Percentiles rank a stretch among this genome's conserved stretches.
Conservation (phyloP, 2,888 invertebrate genomes). For the Orthosia gothica region DNA sequence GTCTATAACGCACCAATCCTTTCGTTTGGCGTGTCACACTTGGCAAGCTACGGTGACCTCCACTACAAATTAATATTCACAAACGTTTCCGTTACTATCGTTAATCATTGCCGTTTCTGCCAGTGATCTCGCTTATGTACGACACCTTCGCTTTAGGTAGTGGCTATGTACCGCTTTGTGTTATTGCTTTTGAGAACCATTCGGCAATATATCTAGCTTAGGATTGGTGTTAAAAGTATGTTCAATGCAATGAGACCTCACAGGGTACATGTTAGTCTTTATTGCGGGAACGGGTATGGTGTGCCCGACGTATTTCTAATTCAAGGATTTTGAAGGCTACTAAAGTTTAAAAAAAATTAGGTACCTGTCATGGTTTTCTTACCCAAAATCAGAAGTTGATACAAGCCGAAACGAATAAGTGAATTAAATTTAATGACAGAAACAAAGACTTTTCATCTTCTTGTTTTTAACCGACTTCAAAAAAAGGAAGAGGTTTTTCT, state of each 20-base stretch:
- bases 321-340: background rate
- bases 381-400: background rate
- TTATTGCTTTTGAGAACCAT: constrained; percentile 42
- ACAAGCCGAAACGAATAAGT: too few species aligned
- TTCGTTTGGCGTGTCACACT: constrained; percentile 90
- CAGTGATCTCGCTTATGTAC: constrained; percentile 76
- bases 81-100: constrained; percentile 89
- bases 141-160: constrained; percentile 61
- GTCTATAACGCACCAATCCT: constrained; percentile 89
- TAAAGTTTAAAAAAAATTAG: background rate
- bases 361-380: background rate
- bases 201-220: constrained; percentile 13
- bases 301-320: background rate
- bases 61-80: constrained; percentile 91
- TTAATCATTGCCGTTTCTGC: constrained; percentile 88
- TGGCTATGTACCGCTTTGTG: constrained; percentile 46
- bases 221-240: background rate
- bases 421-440: background rate
- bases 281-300: background rate
- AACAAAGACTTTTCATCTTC: background rate
- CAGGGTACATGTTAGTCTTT: background rate
- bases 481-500: too few species aligned
- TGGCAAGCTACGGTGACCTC: constrained; percentile 88
- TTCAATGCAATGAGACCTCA: background rate
- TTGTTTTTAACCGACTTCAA: background rate